phyloP scores from a whole-genome alignment of 1,140 invertebrate species.

The Batillaria attramentaria region DNA sequence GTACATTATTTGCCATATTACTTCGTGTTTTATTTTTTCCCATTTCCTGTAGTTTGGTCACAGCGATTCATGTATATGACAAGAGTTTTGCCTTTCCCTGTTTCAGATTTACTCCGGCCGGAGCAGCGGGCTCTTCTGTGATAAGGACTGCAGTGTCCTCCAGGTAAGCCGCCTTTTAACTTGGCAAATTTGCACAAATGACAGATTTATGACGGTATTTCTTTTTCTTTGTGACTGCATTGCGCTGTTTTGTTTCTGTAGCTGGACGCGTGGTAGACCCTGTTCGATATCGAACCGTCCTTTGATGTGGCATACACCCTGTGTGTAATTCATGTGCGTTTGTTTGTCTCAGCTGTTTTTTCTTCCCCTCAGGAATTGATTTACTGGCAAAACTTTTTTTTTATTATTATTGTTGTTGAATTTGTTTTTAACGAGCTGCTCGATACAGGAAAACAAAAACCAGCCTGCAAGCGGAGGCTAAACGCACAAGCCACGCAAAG shows the following conservation, averaged over 20 bases:
- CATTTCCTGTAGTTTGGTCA: no score
- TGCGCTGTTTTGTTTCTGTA: not conserved
- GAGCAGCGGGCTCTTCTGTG: slow-evolving; percentile 28
- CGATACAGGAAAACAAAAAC: no score
- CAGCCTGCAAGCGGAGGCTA: no score
- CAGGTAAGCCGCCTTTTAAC: not conserved
- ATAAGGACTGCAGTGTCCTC: slow-evolving; percentile 24
- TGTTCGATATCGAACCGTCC: not conserved
- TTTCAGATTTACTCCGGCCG: slow-evolving; percentile 30
- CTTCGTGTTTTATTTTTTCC: not conserved
- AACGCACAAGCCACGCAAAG: no score
- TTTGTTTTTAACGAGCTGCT: no score
- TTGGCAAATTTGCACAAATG: not conserved
- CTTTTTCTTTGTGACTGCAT: not conserved
- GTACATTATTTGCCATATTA: not conserved
- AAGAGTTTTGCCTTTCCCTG: no score
- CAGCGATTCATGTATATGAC: no score
- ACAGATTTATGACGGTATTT: not conserved
- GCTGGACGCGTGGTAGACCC: not conserved
- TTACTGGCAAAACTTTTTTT: no score
- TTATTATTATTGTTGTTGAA: no score
- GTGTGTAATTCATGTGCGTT: not conserved
- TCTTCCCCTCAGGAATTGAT: no score
- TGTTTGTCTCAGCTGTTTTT: not conserved
- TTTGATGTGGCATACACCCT: not conserved